Base-by-base conservation (phyloP, 30 jellyfish, hydroid and myxozoan genomes). In the Aurelia coerulea region DNA sequence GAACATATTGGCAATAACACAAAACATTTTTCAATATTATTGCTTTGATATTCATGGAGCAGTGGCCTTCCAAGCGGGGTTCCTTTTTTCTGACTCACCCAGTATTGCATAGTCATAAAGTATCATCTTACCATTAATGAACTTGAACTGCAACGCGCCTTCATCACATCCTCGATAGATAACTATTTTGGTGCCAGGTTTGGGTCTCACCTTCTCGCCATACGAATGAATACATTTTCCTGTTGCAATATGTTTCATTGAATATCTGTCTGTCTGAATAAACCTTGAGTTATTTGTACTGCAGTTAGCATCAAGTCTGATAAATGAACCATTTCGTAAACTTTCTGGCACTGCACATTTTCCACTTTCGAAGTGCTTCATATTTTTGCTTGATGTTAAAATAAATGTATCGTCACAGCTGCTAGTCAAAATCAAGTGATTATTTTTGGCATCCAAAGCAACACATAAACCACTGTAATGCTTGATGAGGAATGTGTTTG, bases 171-270 rank as follows among this genome's bases (percentile, higher is more conserved):
- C 94, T 4, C 51, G 7, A 58, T 75, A 73, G 33, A 85, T 62
- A 32, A 85, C 89, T 10, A 78, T 88, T 10, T 12, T 13, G 7
- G 94, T 85, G 15, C 89, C 89, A 15, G 56, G 90, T 17, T 31
- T 10, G 7, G 94, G 94, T 4, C 68, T 4, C 4, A n/a, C 3
- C 16, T 51, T 19, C 0, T 90, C 94, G 2, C 90, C 90, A 0
- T 9, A 7, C 7, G 94, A 90, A 53, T 85, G 94, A 19, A 85
- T 7, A 52, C 94, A 85, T 52, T 85, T 85, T 31, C 73, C 74
- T 4, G 94, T 58, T n/a, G 65, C 39, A 10, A 62, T 8, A 74
- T 85, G 90, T 62, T 73, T 81, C 53, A 74, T 18, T n/a, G 94
- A 73, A 68, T 52, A 78, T 1, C 9, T 33, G 11, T 53, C 65